phyloP scores from a whole-genome alignment of 2,888 invertebrate genomes.

The Ametastegia equiseti region DNA sequence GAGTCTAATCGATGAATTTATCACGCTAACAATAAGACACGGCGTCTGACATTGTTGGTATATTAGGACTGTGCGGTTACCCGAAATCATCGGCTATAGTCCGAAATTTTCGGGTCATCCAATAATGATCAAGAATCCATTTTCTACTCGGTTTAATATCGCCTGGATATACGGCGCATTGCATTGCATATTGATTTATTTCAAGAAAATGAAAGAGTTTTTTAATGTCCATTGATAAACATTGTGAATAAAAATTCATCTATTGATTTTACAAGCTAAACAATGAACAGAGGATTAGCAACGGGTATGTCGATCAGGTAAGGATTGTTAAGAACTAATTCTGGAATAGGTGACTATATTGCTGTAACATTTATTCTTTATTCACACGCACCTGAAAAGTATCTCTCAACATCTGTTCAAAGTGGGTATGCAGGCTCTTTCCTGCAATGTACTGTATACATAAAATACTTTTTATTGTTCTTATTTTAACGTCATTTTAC shows the following conservation, averaged over 20 bases:
- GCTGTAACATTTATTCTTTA: not conserved
- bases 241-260: constrained; percentile 23
- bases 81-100: too few species aligned
- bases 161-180: too few species aligned
- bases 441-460: too few species aligned
- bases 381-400: not conserved
- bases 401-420: not conserved
- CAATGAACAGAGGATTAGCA: constrained; percentile 61
- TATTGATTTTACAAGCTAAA: constrained; percentile 65
- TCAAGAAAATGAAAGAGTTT: too few species aligned
- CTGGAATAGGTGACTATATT: not conserved
- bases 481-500: not conserved
- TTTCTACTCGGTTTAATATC: too few species aligned
- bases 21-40: too few species aligned
- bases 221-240: not conserved
- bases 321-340: constrained; percentile 52
- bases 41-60: too few species aligned
- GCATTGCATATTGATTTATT: too few species aligned
- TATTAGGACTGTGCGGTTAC: too few species aligned
- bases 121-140: too few species aligned
- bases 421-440: not conserved
- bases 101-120: too few species aligned
- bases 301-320: constrained; percentile 62
- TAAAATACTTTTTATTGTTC: not conserved
- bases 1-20: constrained; percentile 3